phyloP scores from a whole-genome alignment of 2,797 vertebrate species.

The Alca torda region DNA sequence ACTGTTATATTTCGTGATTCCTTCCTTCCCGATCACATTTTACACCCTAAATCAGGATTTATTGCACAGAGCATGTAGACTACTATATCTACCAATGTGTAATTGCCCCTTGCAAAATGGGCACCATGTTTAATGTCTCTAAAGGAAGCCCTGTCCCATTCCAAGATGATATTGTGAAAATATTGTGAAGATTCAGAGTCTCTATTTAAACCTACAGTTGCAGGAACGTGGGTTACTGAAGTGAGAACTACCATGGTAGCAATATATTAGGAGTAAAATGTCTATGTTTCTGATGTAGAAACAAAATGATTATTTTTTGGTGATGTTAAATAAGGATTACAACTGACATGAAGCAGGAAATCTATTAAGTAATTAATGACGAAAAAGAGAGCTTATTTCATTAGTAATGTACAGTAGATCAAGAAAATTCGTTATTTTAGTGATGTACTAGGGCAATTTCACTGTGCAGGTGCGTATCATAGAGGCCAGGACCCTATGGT shows the following conservation, averaged over 20 bases:
- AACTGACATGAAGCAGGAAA: background rate
- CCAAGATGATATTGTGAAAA: background rate
- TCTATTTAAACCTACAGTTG: background rate
- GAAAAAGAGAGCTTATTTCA: background rate
- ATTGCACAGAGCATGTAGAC: background rate
- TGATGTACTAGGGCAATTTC: background rate
- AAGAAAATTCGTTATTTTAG: slow-evolving; percentile 4
- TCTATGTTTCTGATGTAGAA: background rate
- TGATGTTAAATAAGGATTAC: background rate
- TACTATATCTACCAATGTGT: background rate
- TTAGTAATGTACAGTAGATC: background rate
- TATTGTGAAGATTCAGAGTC: background rate
- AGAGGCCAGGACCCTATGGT: background rate
- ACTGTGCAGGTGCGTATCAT: background rate
- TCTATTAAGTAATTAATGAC: background rate
- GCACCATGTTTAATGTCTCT: background rate
- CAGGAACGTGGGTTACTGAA: background rate
- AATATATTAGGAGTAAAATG: background rate
- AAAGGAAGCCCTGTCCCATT: background rate
- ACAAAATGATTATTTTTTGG: background rate
- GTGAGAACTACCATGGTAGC: background rate
- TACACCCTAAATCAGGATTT: background rate
- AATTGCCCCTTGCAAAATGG: background rate
- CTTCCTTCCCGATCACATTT: background rate
- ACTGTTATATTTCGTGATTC: background rate